Evolutionary conservation across 2,797 vertebrate species (phyloP), one percentile per base, ranked within the genome.

Genomic region (Rhinichthys osculus): DNA sequence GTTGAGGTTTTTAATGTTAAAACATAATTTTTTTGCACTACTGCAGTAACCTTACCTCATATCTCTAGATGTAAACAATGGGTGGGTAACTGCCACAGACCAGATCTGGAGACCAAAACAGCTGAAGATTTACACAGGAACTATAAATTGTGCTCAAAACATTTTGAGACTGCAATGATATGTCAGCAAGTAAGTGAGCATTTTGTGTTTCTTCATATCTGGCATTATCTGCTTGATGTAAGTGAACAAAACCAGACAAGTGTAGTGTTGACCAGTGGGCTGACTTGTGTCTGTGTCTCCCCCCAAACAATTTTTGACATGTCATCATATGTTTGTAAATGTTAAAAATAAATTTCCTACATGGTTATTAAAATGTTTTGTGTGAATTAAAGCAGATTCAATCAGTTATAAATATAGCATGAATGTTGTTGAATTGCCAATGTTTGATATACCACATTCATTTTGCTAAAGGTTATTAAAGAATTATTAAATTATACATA

Each of bases 101-200:
- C 95, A 77, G 98, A 99, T 91, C 93, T 99, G 91, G 96, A 95
- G 91, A 95, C 95, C 85, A 96, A 97, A 93, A 95, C 97, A 13
- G 96, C 97, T 0, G 98, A 99, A 90, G 96, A 97, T 89, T 93
- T 99, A 89, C 97, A 99, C 91, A 96, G 96, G 44, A 95, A 97
- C 83, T 98, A 98, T 93, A 95, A 96, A 89, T 93, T 99, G 33
- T 99, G 98, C 66, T 97, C 97, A 70, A 98, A 97, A 89, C 98
- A 99, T 94, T 99, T 99, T 86, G 98, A 99, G 88, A 95, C 96
- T 5, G 97, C 97, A 21, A 94, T 98, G 95, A 97, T 99, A 89
- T 96, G 96, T 87, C 94, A 95, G 81, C 96, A 96, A 92, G 98
- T 99, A 94, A 97, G 96, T 76, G 30, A 54, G 17, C 17, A 52